Percentiles rank a stretch among this genome's conserved stretches.
Conservation (phyloP, 1,140 invertebrate species). For the Drosophila micromelanica region DNA sequence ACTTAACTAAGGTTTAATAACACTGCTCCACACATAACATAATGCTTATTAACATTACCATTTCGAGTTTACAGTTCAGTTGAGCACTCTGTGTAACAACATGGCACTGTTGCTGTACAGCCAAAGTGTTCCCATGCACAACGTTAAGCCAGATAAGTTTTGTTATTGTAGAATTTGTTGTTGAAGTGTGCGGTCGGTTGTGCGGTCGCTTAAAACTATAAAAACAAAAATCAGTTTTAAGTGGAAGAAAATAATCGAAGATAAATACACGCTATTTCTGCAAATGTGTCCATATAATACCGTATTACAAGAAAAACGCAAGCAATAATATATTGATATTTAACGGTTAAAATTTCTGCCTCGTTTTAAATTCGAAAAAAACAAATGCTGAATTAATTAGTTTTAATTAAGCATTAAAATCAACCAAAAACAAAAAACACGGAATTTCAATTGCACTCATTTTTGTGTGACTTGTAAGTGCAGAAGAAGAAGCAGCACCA, state of each 20-base stretch:
- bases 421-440: slow-evolving; percentile 46
- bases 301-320: slow-evolving; percentile 14
- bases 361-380: slow-evolving; percentile 24
- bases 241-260: slow-evolving; percentile 17
- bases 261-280: slow-evolving; percentile 3
- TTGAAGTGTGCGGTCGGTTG: slow-evolving; percentile 43
- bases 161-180: slow-evolving; percentile 50
- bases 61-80: slow-evolving; percentile 22
- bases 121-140: slow-evolving; percentile 17
- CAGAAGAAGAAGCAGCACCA: slow-evolving; percentile 41
- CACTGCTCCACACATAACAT: background rate
- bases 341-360: slow-evolving; percentile 12
- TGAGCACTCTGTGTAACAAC: slow-evolving; percentile 18
- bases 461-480: slow-evolving; percentile 41
- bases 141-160: slow-evolving; percentile 19
- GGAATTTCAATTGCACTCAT: slow-evolving; percentile 53
- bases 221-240: slow-evolving; percentile 14
- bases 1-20: background rate
- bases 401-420: slow-evolving; percentile 68
- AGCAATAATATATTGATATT: slow-evolving; percentile 29
- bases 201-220: slow-evolving; percentile 22
- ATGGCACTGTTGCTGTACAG: background rate
- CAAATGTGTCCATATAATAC: slow-evolving; percentile 16
- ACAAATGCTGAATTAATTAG: slow-evolving; percentile 58
- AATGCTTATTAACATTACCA: slow-evolving; percentile 12